Percentiles rank a stretch among this genome's conserved stretches.
Conservation (phyloP, 2,888 invertebrate species). For the Drosophila limbata region DNA sequence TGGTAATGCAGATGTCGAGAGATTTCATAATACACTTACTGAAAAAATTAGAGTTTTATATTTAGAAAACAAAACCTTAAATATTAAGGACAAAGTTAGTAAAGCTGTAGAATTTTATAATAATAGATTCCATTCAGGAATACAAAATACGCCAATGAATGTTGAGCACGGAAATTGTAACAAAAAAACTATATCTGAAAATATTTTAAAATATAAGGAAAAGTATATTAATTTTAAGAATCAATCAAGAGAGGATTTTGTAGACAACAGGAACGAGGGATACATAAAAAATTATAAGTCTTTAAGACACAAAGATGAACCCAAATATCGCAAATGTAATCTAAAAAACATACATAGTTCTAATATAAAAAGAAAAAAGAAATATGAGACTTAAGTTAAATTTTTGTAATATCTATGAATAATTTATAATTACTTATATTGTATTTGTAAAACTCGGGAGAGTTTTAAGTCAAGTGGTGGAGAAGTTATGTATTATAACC, state of each 20-base stretch:
- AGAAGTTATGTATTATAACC: too few relatives aligned
- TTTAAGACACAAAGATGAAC: conserved; percentile 32
- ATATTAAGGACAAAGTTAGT: conserved; percentile 33
- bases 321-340: conserved; percentile 30
- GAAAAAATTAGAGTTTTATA: conserved; percentile 43
- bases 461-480: too few relatives aligned
- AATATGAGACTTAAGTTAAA: conserved; percentile 17
- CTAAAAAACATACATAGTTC: conserved; percentile 32
- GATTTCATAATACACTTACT: conserved; percentile 37
- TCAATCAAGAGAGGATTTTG: conserved; percentile 21
- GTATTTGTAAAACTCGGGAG: too few relatives aligned
- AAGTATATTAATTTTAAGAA: conserved; percentile 18
- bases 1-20: conserved; percentile 47
- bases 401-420: too few relatives aligned
- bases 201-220: conserved; percentile 21
- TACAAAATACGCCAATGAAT: conserved; percentile 24
- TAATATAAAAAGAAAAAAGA: conserved; percentile 35
- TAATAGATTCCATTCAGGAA: conserved; percentile 26
- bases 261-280: conserved; percentile 23
- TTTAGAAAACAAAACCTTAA: conserved; percentile 27
- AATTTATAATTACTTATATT: too few relatives aligned
- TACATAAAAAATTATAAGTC: conserved; percentile 25
- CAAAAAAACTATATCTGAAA: conserved; percentile 11
- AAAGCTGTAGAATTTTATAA: conserved; percentile 32
- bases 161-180: conserved; percentile 25